A percentile compares a stretch with the other conserved stretches of the same genome.
These are phyloP conservation scores for Cercopithecus hamlyni DNA, from an alignment of 2,797 vertebrate genomes.

Conservation along the genomic window DNA sequence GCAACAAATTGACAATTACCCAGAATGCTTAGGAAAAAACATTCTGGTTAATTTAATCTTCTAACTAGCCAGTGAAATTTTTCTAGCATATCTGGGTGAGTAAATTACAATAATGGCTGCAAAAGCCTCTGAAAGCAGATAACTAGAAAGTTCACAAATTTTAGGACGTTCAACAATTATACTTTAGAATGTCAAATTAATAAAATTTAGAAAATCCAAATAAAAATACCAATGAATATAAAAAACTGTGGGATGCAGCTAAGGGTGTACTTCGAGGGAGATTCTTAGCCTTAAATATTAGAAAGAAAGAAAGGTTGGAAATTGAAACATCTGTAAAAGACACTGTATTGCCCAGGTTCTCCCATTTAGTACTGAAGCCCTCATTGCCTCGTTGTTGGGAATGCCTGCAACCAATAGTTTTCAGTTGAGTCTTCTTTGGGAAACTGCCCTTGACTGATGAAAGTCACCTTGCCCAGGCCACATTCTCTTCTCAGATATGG, in stretches of 20 bases:
- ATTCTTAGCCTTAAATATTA: not conserved
- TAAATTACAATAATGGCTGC: not conserved
- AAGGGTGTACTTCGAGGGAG: not conserved
- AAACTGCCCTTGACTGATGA: not conserved
- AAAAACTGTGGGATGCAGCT: not conserved
- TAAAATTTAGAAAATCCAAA: not conserved
- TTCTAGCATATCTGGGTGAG: not conserved
- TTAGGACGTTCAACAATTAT: not conserved
- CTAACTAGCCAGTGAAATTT: not conserved
- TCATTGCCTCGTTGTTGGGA: not conserved
- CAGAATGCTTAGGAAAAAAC: not conserved
- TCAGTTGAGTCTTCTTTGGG: not conserved
- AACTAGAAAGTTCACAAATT: not conserved
- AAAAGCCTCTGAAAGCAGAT: not conserved
- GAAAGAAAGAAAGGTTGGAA: not conserved
- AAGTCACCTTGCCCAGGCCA: not conserved
- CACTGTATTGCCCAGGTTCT: fast-evolving
- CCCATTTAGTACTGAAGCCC: not conserved
- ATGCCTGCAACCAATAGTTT: not conserved
- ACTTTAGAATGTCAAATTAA: not conserved
- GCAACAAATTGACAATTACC: not conserved
- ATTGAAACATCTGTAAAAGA: not conserved
- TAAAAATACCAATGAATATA: not conserved
- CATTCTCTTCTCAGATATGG: not conserved
- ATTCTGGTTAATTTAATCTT: not conserved